Conservation (phyloP, 2,113 vertebrate genomes). For the Hypocryptadius cinnamomeus region DNA sequence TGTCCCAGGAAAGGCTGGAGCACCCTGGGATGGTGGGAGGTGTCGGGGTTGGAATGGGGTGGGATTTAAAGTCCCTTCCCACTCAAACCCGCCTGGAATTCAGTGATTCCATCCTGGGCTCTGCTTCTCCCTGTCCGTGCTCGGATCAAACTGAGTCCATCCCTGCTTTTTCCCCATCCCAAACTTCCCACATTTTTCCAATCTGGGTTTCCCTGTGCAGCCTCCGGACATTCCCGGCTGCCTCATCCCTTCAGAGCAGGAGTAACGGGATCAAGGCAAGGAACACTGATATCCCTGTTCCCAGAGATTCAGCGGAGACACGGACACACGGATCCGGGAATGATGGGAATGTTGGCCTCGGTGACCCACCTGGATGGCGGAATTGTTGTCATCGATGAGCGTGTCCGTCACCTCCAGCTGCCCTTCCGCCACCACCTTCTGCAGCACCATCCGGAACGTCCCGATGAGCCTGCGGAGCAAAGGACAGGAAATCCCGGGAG, state of each 20-base stretch:
- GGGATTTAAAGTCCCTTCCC: not conserved
- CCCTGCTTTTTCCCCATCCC: not conserved
- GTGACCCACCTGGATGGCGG: not conserved
- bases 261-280: fast-evolving
- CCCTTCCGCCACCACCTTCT: not conserved
- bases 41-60: fast-evolving
- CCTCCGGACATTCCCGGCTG: fast-evolving
- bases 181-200: not conserved
- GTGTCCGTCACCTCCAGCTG: not conserved
- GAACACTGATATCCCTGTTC: not conserved
- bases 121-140: fast-evolving
- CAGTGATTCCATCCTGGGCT: not conserved
- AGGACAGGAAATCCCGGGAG: not conserved
- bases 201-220: fast-evolving
- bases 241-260: not conserved
- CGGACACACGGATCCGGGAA: fast-evolving
- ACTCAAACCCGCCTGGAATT: not conserved
- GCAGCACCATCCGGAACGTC: not conserved
- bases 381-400: not conserved
- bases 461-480: not conserved
- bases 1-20: fast-evolving
- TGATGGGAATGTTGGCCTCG: fast-evolving
- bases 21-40: fast-evolving
- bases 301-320: fast-evolving
- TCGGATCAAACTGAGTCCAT: not conserved